Base-by-base conservation (phyloP, 2,797 vertebrate genomes). In the Aphelocoma californica region DNA sequence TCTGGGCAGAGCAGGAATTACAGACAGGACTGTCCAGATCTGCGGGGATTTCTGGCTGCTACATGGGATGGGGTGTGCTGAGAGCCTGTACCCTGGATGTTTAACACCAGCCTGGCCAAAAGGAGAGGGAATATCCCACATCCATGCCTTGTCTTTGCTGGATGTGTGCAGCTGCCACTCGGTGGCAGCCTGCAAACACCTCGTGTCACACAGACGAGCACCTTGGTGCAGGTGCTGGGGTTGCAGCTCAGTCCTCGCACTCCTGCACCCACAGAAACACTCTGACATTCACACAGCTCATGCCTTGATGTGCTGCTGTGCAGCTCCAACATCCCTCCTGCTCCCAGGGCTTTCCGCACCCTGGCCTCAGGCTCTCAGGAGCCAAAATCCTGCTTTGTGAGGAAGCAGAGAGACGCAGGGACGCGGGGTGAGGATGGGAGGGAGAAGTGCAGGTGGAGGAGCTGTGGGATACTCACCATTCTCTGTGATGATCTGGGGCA, bases 401-500 rank as follows among this genome's bases (percentile, higher is more conserved):
- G n/a, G 57, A 38, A 11, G 11, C 11, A 12, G 26, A 57, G 36
- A 23, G 17, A 34, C 0, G 5, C 9, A 3, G 36, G 26, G 44
- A 2, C 6, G 23, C 5, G 45, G 12, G 32, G 32, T 26, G 77
- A 84, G 78, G 86, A 10, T 25, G 24, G 51, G 12, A 50, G 36
- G 47, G 67, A 70, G 50, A 54, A n/a, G 26, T 11, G 9, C 40
- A 34, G 21, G 6, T 0, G 2, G 36, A 15, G 64, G 60, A 42
- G 54, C 8, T 64, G 5, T 42, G 78, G 51, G 66, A 10, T 4
- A 32, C 96, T 96, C 97, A 99, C 99, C 99, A 2, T 99, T 99
- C 96, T 99, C 99, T 5, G 99, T 98, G 81, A 99, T 97, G 83
- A 99, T 99, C 45, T 98, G 98, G 11, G 99, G 99, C 86, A 99